A percentile compares a stretch with the other conserved stretches of the same genome.
phyloP scores from a whole-genome alignment of 1,140 invertebrate species.

The Teleopsis dalmanni region DNA sequence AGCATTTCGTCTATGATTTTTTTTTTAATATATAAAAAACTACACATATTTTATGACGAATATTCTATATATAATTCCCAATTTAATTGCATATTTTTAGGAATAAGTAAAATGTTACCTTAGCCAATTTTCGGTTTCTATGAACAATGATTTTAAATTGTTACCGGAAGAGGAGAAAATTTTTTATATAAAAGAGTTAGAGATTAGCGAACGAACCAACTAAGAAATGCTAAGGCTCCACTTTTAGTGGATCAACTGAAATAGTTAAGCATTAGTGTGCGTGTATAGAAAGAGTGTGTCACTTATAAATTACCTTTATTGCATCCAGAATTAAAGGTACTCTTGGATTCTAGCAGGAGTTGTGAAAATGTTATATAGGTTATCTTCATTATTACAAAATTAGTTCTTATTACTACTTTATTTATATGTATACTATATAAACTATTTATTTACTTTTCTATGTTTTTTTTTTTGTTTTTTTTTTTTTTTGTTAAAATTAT shows the following conservation, averaged over 20 bases:
- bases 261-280: not conserved
- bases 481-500: too few relatives aligned
- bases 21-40: too few relatives aligned
- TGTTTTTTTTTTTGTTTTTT: not conserved
- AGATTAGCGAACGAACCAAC: not conserved
- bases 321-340: conserved; percentile 38
- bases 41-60: too few relatives aligned
- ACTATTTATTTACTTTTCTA: conserved; percentile 6
- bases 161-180: not conserved
- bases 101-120: too few relatives aligned
- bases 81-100: too few relatives aligned
- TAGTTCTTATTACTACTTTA: too few relatives aligned
- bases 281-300: not conserved
- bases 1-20: too few relatives aligned
- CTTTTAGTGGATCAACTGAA: too few relatives aligned
- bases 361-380: not conserved
- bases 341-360: conserved; percentile 24
- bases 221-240: not conserved
- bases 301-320: conserved; percentile 27
- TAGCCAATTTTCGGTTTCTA: too few relatives aligned
- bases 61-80: too few relatives aligned
- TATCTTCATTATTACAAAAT: not conserved
- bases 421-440: conserved; percentile 10
- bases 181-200: not conserved
- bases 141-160: not conserved